phyloP scores from a whole-genome alignment of 2,888 invertebrate species.

The Drosophila maculinotata region DNA sequence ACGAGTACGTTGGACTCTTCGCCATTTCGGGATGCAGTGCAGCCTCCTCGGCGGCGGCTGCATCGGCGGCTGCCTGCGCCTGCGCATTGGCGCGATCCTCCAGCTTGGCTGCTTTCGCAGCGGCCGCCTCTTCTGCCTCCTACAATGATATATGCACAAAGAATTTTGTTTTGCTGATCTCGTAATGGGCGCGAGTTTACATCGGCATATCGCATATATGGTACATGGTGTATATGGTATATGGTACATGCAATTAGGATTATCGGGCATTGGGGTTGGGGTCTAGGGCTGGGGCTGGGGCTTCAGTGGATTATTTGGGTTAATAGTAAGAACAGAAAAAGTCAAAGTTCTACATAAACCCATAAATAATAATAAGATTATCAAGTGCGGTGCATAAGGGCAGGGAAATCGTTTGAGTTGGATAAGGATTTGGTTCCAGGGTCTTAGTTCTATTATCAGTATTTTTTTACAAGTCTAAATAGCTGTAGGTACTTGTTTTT shows the following conservation, averaged over 20 bases:
- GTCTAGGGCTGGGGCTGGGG: not conserved
- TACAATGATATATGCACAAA: conserved; percentile 83
- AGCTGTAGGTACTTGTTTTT: conserved; percentile 53
- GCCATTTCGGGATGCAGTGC: conserved; percentile 88
- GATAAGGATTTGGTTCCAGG: not conserved
- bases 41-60: conserved; percentile 85
- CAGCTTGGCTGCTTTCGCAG: conserved; percentile 86
- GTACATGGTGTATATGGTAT: not conserved
- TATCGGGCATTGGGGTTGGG: not conserved
- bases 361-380: conserved; percentile 29
- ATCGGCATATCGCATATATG: conserved; percentile 33
- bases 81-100: conserved; percentile 86
- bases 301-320: not conserved
- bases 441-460: not conserved
- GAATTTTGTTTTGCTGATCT: conserved; percentile 42
- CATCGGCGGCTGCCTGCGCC: conserved; percentile 87
- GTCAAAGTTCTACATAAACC: conserved; percentile 20
- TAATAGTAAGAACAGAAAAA: conserved; percentile 17
- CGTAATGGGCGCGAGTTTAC: conserved; percentile 30
- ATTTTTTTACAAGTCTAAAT: conserved; percentile 24
- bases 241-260: conserved; percentile 9
- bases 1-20: conserved; percentile 96
- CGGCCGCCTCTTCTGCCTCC: conserved; percentile 94
- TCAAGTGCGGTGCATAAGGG: conserved; percentile 65
- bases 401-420: not conserved